Conservation (phyloP, 2,113 vertebrate species). For the Thalassarche chlororhynchos region DNA sequence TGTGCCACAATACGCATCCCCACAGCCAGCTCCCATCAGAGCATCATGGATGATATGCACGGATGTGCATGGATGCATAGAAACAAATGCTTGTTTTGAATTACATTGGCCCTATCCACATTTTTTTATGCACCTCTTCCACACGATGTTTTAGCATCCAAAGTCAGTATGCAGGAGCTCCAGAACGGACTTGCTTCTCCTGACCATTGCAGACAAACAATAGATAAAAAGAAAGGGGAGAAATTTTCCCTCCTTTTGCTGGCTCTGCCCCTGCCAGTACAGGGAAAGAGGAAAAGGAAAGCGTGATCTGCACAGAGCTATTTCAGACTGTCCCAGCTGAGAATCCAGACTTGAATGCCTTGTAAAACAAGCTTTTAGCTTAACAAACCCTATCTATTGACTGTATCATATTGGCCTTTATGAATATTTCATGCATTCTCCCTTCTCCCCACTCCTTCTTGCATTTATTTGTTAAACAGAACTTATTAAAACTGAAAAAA, state of each 20-base stretch:
- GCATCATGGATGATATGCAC: not conserved
- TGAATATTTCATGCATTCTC: slow-evolving; percentile 15
- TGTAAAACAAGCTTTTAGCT: not conserved
- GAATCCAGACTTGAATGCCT: not conserved
- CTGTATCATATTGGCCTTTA: not conserved
- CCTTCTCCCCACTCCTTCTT: not conserved
- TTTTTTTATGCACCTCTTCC: not conserved
- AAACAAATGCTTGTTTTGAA: not conserved
- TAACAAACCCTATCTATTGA: not conserved
- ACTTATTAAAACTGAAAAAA: not conserved
- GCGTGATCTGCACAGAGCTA: not conserved
- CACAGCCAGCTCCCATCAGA: not conserved
- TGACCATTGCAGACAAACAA: not conserved
- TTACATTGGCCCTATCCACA: rapidly evolving
- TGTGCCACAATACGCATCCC: no score
- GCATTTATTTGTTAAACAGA: not conserved
- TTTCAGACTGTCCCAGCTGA: not conserved
- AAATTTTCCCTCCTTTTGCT: not conserved
- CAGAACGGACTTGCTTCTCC: not conserved
- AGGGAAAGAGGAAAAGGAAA: not conserved
- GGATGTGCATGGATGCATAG: not conserved
- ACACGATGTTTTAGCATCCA: not conserved
- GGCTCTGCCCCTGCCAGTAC: not conserved
- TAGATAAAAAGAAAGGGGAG: not conserved
- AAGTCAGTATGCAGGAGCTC: not conserved